A percentile compares a stretch with the other conserved stretches of the same genome.
These are phyloP conservation scores for Channallabes apus DNA, from an alignment of 2,797 vertebrate species.

Conservation along the genomic window DNA sequence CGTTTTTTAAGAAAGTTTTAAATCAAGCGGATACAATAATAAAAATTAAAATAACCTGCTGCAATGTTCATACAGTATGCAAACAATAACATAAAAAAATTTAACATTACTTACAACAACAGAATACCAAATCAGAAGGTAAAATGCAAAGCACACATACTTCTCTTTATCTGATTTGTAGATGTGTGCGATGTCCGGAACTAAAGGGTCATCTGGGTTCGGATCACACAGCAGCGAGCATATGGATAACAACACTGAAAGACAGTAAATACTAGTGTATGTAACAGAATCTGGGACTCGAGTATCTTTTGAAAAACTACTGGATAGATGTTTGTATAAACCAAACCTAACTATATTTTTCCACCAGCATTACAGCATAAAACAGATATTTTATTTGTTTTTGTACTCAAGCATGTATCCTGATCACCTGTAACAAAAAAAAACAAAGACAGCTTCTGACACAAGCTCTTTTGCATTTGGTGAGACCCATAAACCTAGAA, in stretches of 20 bases:
- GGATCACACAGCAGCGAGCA: constrained; percentile 80
- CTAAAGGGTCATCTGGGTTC: constrained; percentile 77
- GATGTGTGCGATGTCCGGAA: constrained; percentile 75
- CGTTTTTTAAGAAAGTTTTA: too few relatives aligned
- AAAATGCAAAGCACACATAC: constrained; percentile 55
- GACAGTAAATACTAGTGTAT: background rate
- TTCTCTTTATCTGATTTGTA: constrained; percentile 76
- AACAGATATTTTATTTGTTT: background rate
- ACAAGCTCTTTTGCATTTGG: background rate
- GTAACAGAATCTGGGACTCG: background rate
- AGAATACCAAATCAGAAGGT: background rate
- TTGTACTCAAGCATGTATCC: background rate
- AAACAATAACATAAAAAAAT: background rate
- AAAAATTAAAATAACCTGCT: too few relatives aligned
- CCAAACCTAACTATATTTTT: background rate
- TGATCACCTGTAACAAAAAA: background rate
- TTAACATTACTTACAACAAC: background rate
- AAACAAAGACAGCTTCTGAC: background rate
- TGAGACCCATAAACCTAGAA: background rate
- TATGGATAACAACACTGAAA: constrained; percentile 76
- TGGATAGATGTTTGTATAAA: background rate
- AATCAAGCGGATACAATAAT: too few relatives aligned
- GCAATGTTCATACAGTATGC: too few relatives aligned
- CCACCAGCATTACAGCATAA: background rate
- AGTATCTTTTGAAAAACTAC: too few relatives aligned